Evolutionary conservation across 64 coral and sea anemone genomes (phyloP).

Genomic region (Actinia equina): DNA sequence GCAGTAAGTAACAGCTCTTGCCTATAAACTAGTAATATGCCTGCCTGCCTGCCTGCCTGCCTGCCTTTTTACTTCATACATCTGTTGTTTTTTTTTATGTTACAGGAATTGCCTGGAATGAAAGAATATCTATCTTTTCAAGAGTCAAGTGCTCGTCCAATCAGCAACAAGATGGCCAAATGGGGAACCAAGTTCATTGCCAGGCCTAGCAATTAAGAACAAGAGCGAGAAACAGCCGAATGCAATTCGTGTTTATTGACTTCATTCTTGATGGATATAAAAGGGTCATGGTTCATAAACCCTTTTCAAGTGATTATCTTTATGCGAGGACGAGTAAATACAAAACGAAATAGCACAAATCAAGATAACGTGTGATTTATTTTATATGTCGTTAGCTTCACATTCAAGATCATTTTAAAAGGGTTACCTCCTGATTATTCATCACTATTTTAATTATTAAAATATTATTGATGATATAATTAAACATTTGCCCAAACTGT

Average conservation of each 20-base stretch:
- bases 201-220: not conserved
- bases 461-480: too few species aligned
- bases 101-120: conserved; percentile 54
- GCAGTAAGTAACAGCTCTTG: not conserved
- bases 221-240: not conserved
- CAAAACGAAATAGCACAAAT: too few species aligned
- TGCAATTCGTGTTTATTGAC: not conserved
- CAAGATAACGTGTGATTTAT: too few species aligned
- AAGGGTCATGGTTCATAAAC: not conserved
- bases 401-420: too few species aligned
- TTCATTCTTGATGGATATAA: not conserved
- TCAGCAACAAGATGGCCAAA: conserved; percentile 71
- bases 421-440: too few species aligned
- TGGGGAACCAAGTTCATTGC: conserved; percentile 56
- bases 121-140: conserved; percentile 55
- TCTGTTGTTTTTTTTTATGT: not conserved
- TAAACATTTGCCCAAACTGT: too few species aligned
- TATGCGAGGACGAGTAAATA: too few species aligned
- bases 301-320: too few species aligned
- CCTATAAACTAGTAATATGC: too few species aligned
- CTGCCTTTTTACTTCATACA: not conserved
- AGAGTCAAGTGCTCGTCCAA: conserved; percentile 32
- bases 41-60: too few species aligned
- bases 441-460: too few species aligned
- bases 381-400: too few species aligned